Base-by-base conservation (phyloP, 2,113 vertebrate species). In the Bubo bubo region DNA sequence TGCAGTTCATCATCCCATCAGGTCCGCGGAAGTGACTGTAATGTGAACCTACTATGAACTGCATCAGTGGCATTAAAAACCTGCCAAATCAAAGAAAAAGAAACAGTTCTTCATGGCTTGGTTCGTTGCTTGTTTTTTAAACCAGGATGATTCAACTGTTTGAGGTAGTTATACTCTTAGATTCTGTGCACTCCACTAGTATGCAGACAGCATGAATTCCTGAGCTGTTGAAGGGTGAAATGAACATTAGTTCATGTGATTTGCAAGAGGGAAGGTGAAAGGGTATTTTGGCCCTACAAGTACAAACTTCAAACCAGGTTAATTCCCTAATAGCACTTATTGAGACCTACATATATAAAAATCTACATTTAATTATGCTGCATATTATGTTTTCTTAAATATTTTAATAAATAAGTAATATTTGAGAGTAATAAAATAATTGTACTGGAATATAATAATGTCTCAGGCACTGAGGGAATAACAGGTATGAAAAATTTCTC, bases 401-500 rank as follows among this genome's bases (percentile, higher is more conserved):
- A 79, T 85, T 87, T 91, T 52, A 87, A 90, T 64, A 89, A 90
- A 92, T 43, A 85, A 68, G 70, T 22, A 71, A n/a, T 68, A 91
- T 37, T 34, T 67, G 20, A 89, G 16, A 18, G 23, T 52, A 89
- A 85, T 82, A 90, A 93, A 91, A 91, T 43, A 88, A 85, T 82
- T 20, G 45, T 76, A 63, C n/a, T 79, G 41, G 28, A 92, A 93
- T 76, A 75, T 37, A 88, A 86, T 71, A 89, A 81, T 58, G 22
- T 86, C 52, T 37, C 39, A 70, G 62, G 45, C 49, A 82, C 85
- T 26, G 19, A 88, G 43, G 45, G 49, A 92, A 79, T 60, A 82
- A 91, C 58, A 74, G 28, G 15, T 50, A 87, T 79, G n/a, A 93
- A 86, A 79, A 66, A 41, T 17, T 71, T 76, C 27, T 90, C 74